Evolutionary conservation across 2,797 vertebrate genomes (phyloP), one percentile per base, ranked within the genome.

Genomic region (Gymnocypris eckloni): DNA sequence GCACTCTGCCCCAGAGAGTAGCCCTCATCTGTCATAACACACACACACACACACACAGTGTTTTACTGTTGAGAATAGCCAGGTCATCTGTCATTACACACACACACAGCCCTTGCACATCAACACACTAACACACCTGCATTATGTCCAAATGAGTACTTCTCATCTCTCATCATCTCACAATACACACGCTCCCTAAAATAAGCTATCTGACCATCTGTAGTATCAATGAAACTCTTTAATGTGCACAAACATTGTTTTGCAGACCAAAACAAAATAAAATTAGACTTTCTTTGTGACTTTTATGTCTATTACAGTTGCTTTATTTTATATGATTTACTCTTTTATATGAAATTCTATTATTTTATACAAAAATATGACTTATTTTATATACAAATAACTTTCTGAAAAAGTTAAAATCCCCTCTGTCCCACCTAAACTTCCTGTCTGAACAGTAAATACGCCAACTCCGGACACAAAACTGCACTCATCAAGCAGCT

Each of bases 21-120:
- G 70, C 88, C 88, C 86, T 85, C 88, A 90, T 90, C 84, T 89
- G 89, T 90, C 89, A 88, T 86, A 43, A 41, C 41, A 88, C 83
- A 82, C 54, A 54, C 22, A 70, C 75, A 81, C 28, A 41, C 41
- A 88, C 83, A 82, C 54, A 54, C 67, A 75, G 78, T 54, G 78
- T 86, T 81, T 81, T 54, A 86, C 78, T 7, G 3, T 25, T 73
- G 56, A 81, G 78, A 81, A 75, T 86, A 66, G 69, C 43, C 69
- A 25, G 77, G 84, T 86, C 45, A 75, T 86, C 70, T 81, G 84
- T 86, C 56, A 86, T 66, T 72, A 70, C 75, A 81, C 72, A 82
- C 67, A 85, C 67, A 77, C 45, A 79, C 81, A 85, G 54, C 84
- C 75, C 71, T 81, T 76, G 88, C 56, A 80, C 69, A 28, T 84